Evolutionary conservation across 2,888 invertebrate genomes (phyloP), one percentile per base, ranked within the genome.

Genomic region (Ptychoptera albimana): DNA sequence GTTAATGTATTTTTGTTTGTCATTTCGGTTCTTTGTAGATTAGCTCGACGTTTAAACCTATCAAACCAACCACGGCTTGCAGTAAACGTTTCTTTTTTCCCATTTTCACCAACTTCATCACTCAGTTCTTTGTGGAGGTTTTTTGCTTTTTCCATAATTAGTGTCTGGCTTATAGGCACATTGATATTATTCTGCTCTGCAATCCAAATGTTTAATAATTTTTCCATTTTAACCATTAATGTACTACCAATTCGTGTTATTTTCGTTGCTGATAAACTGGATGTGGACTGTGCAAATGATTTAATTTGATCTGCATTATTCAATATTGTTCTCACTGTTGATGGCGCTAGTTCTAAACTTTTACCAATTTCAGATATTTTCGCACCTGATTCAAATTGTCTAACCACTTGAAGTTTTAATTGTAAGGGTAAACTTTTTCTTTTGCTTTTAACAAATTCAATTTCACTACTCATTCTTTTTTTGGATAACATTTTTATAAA

Each of bases 61-160:
- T 37, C 2, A n/a, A 37, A 37, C 37, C 37, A 37, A 10, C 23
- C 37, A 37, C 37, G 37, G 2, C 37, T 37, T 10, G 37, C 37
- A 13, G 37, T 37, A 37, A 37, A n/a, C 15, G 37, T 14, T 37
- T 14, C 37, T 37, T 37, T 15, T 3, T 13, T 37, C 13, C 12
- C n/a, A 36, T n/a, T 36, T 37, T 14, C 14, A 14, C n/a, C n/a
- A n/a, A n/a, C n/a, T n/a, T n/a, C n/a, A n/a, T n/a, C 2, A 37
- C 2, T 37, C 37, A 31, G 7, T 31, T 31, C 10, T 6, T 38
- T 15, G 37, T 37, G 15, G 15, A 37, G 12, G 11, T 38, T 15
- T n/a, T n/a, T 38, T 14, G 10, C 16, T 23, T 38, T 38, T 38
- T 9, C 38, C 38, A 38, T 38, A 38, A 38, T 38, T 38, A 38